These are phyloP conservation scores for Myotis vivesi DNA, from an alignment of 2,797 vertebrate species.

Conservation along the genomic window DNA sequence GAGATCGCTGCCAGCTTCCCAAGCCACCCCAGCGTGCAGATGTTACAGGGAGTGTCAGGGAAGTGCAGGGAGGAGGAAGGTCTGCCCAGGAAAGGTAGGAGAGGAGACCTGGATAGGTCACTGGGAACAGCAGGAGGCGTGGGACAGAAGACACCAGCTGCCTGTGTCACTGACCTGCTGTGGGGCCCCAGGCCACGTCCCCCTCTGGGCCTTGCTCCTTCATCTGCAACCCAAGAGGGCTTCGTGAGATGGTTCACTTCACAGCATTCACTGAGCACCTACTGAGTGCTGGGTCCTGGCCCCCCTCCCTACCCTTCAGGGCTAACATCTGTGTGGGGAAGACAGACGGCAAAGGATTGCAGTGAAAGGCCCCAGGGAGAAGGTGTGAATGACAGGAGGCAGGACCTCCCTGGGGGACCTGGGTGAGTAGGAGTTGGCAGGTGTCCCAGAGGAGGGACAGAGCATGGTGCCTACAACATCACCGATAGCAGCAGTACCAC, in stretches of 20 bases:
- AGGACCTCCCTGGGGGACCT: not conserved
- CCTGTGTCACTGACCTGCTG: not conserved
- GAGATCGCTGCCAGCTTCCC: constrained; percentile 30
- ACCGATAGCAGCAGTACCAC: rapidly evolving
- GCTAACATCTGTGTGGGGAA: not conserved
- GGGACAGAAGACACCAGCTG: not conserved
- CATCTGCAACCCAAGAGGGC: not conserved
- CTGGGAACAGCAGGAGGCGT: rapidly evolving
- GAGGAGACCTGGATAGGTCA: not conserved
- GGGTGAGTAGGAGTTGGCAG: not conserved
- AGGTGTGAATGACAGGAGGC: not conserved
- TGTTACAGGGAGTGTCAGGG: not conserved
- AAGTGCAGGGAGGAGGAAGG: not conserved
- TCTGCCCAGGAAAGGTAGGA: too few species aligned
- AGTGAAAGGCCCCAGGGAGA: not conserved
- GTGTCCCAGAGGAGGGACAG: not conserved
- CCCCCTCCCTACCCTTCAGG: not conserved
- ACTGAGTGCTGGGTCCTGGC: not conserved
- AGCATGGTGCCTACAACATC: not conserved
- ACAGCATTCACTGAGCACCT: not conserved
- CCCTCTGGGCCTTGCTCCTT: not conserved
- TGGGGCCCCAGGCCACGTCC: rapidly evolving
- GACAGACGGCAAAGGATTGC: not conserved
- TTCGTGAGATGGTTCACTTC: rapidly evolving
- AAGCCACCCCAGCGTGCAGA: not conserved